Conservation (phyloP, 2,797 vertebrate species). For the Tapirus indicus region DNA sequence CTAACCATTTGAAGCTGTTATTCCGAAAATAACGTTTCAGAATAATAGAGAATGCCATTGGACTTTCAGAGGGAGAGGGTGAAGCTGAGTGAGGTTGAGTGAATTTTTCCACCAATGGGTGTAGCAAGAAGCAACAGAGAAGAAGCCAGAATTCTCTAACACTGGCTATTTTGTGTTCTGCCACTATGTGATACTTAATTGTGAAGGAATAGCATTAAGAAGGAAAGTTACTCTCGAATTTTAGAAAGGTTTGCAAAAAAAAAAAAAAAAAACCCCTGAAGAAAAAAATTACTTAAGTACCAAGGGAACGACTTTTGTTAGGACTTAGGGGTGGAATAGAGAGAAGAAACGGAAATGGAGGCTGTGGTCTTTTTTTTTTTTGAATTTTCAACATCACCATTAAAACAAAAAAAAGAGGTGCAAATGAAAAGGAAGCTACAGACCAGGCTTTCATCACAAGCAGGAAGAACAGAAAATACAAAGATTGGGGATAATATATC, state of each 20-base stretch:
- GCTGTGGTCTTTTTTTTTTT: background rate
- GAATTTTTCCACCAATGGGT: background rate
- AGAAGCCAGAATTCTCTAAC: background rate
- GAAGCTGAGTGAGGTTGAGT: background rate
- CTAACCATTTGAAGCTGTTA: conserved; percentile 74
- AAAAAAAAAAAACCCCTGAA: background rate
- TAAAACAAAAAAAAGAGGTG: background rate
- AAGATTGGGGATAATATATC: background rate
- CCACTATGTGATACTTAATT: background rate
- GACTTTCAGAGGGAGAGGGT: background rate
- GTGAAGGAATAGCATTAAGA: background rate
- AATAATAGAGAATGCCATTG: background rate
- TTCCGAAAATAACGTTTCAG: conserved; percentile 72
- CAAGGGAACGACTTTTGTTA: background rate
- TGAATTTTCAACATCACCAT: background rate
- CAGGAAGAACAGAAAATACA: background rate
- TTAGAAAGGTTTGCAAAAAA: background rate
- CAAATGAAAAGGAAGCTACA: background rate
- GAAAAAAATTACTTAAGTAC: background rate
- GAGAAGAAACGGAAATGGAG: background rate
- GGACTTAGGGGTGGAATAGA: background rate
- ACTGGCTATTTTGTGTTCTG: background rate
- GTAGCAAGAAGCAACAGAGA: background rate
- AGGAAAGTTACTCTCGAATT: background rate
- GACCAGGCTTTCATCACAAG: background rate